Conservation (phyloP, 1,140 invertebrate genomes). For the Steinernema feltiae region DNA sequence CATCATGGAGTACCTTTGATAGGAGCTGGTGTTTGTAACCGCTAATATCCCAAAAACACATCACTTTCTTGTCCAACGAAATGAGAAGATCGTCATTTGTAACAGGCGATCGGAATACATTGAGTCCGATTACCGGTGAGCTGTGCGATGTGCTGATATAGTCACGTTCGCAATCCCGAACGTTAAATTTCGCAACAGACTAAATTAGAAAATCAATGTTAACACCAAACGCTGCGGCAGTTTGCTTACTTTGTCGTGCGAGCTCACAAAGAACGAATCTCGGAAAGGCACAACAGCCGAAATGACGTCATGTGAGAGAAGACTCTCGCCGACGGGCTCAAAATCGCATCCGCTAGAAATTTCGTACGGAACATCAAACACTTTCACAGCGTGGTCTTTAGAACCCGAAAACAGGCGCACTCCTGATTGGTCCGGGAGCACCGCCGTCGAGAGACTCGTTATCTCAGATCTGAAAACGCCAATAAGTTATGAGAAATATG, state of each 20-base stretch:
- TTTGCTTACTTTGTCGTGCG: neutral
- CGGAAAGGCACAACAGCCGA: neutral
- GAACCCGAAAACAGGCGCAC: neutral
- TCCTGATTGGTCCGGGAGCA: conserved; percentile 11
- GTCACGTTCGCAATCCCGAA: neutral
- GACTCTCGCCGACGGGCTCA: conserved; percentile 7
- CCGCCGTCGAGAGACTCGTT: conserved; percentile 27
- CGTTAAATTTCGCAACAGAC: neutral
- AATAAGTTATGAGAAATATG: conserved; percentile 5
- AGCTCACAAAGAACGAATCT: neutral
- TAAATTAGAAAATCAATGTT: neutral
- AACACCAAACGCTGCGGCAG: too few species aligned
- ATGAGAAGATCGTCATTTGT: neutral
- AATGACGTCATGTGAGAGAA: conserved; percentile 9
- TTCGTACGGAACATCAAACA: neutral
- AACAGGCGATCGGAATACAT: neutral
- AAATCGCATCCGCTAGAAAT: neutral
- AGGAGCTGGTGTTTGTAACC: conserved; percentile 5
- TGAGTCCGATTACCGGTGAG: neutral
- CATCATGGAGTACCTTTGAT: neutral
- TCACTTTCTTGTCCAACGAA: conserved; percentile 1
- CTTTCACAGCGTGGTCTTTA: neutral
- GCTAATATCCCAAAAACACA: conserved; percentile 6
- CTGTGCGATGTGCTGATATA: neutral
- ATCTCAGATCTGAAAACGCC: conserved; percentile 34